Conservation (phyloP, 2,888 invertebrate genomes). For the Pseudolycoriella hygida region DNA sequence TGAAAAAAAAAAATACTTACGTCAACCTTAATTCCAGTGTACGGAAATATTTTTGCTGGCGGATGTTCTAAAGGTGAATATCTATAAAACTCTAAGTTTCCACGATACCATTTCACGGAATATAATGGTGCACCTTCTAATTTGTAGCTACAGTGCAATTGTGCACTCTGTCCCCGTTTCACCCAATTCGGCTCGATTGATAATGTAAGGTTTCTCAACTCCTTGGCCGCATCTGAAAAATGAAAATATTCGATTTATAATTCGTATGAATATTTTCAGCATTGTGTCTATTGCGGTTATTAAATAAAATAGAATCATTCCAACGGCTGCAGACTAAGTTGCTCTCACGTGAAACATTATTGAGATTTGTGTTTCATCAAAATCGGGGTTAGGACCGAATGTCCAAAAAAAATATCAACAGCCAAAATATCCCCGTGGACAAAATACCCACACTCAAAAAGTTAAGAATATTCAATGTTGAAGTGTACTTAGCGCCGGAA, state of each 20-base stretch:
- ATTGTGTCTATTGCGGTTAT: too few species aligned
- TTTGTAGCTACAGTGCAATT: conserved; percentile 41
- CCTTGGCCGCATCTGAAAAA: conserved; percentile 35
- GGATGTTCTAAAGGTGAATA: conserved; percentile 46
- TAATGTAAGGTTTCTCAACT: conserved; percentile 31
- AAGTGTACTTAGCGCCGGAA: too few species aligned
- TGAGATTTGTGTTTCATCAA: too few species aligned
- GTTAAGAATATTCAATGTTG: too few species aligned
- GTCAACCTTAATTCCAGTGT: conserved; percentile 46
- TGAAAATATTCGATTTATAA: too few species aligned
- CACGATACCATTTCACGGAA: conserved; percentile 52
- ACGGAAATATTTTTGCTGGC: conserved; percentile 44
- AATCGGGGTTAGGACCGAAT: too few species aligned
- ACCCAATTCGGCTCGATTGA: conserved; percentile 42
- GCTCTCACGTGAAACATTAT: too few species aligned
- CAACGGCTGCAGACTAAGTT: too few species aligned
- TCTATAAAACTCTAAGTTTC: conserved; percentile 48
- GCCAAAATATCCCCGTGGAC: too few species aligned
- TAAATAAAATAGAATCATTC: too few species aligned
- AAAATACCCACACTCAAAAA: too few species aligned
- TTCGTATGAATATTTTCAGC: background rate
- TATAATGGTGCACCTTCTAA: conserved; percentile 47
- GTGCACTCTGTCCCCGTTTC: conserved; percentile 39
- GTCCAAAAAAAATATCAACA: too few species aligned
- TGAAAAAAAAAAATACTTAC: conserved; percentile 30